Base-by-base conservation (phyloP, 2,888 invertebrate genomes). In the Erannis defoliaria region DNA sequence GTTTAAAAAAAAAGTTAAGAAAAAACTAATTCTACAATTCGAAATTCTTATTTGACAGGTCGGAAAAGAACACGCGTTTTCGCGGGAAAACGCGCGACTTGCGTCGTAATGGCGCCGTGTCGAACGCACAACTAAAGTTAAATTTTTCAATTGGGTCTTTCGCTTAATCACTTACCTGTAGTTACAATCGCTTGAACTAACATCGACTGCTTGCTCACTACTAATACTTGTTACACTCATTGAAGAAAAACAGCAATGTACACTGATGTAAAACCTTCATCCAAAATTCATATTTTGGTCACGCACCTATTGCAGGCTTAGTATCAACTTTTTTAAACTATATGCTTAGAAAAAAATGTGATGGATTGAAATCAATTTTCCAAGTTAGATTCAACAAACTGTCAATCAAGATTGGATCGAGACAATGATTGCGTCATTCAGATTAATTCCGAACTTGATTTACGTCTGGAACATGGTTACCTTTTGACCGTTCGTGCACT, bases 91-190 rank as follows among this genome's bases (percentile, higher is more conserved):
- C 76, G 70, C 73, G 71, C 55, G 67, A 71, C 74, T 73, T 43
- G 70, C 89, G 86, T 82, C 76, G 55, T 21, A 51, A 65, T 55
- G 61, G 21, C 46, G 59, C 72, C 84, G 81, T 86, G 70, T 73
- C 77, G 73, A 72, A 85, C 89, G 86, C 78, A 73, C 74, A 74
- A 91, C 91, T 91, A 81, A 80, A 70, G 50, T 62, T 65, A 40
- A 60, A 53, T 31, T 75, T 76, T 75, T 71, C 64, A 71, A 70
- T 69, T 48, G 61, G 56, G 62, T 71, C 62, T 72, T 62, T 54
- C 55, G 56, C 16, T 59, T 33, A 42, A 55, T 68, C 71, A 55
- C 48, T 65, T 58, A 16, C 33, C 59, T 53, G 59, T 40, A 14
- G 18, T 12, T 9, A 19, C 0, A 61, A 70, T 70, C 62, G 67